Conservation (phyloP, 2,888 invertebrate species). For the Lithophane socia region DNA sequence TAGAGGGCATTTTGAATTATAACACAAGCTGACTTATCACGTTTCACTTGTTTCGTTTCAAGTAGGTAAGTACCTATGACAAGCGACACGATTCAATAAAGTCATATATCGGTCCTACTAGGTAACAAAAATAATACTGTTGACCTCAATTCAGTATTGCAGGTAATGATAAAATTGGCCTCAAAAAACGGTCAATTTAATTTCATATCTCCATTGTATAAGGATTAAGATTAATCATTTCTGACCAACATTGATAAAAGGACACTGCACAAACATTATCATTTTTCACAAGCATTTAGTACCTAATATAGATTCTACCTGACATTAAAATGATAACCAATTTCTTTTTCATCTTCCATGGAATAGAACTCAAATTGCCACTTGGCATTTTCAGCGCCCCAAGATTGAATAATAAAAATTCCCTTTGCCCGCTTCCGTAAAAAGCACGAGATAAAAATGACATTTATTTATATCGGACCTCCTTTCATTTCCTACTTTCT, state of each 20-base stretch:
- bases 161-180: neutral
- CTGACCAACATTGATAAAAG: constrained; percentile 2
- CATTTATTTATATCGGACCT: constrained; percentile 35
- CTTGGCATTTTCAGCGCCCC: constrained; percentile 37
- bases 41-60: neutral
- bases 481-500: constrained; percentile 44
- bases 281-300: neutral
- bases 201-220: neutral
- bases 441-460: constrained; percentile 35
- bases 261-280: neutral
- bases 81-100: neutral
- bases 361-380: constrained; percentile 44
- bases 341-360: constrained; percentile 32
- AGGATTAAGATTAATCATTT: constrained; percentile 1
- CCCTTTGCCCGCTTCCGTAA: constrained; percentile 34
- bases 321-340: constrained; percentile 33
- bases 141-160: neutral
- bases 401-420: constrained; percentile 46
- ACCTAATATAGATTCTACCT: constrained; percentile 1
- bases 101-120: neutral
- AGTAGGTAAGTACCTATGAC: neutral
- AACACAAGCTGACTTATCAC: neutral
- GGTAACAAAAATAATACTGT: neutral
- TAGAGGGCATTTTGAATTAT: constrained; percentile 9
- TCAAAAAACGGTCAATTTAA: neutral